Percentiles rank a stretch among this genome's conserved stretches.
Conservation (phyloP, 2,113 vertebrate species). For the Castor canadensis region DNA sequence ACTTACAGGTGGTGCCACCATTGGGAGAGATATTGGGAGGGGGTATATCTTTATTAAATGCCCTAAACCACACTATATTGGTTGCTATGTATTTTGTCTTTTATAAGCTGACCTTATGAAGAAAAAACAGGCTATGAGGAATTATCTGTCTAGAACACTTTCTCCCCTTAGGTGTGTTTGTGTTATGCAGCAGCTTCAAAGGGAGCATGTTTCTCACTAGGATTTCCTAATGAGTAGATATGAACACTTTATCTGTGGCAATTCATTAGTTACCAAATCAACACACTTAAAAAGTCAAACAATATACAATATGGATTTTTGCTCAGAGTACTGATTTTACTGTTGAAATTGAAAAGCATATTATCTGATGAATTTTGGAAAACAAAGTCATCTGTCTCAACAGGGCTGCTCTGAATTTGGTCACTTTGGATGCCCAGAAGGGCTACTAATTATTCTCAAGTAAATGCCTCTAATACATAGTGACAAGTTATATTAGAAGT, state of each 20-base stretch:
- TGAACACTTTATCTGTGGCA: not conserved
- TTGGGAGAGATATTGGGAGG: not conserved
- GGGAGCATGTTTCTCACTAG: not conserved
- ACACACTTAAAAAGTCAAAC: not conserved
- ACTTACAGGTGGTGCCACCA: not conserved
- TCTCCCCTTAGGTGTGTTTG: not conserved
- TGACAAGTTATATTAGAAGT: constrained; percentile 43
- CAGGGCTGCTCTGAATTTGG: constrained; percentile 32
- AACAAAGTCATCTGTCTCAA: constrained; percentile 18
- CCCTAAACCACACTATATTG: not conserved
- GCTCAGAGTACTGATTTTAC: not conserved
- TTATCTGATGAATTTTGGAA: constrained; percentile 39
- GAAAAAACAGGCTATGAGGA: constrained; percentile 13
- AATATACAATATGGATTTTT: not conserved
- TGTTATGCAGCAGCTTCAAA: not conserved
- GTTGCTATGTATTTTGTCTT: not conserved
- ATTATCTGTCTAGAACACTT: constrained; percentile 33
- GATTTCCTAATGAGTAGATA: constrained; percentile 2
- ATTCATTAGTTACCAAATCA: not conserved
- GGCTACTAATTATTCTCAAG: constrained; percentile 56
- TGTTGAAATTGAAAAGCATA: constrained; percentile 22
- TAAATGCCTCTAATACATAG: constrained; percentile 37
- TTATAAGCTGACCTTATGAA: not conserved
- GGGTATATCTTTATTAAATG: not conserved
- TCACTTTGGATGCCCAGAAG: constrained; percentile 53